Conservation (phyloP, 2,888 invertebrate genomes). For the Mesopsocus fuscifrons region DNA sequence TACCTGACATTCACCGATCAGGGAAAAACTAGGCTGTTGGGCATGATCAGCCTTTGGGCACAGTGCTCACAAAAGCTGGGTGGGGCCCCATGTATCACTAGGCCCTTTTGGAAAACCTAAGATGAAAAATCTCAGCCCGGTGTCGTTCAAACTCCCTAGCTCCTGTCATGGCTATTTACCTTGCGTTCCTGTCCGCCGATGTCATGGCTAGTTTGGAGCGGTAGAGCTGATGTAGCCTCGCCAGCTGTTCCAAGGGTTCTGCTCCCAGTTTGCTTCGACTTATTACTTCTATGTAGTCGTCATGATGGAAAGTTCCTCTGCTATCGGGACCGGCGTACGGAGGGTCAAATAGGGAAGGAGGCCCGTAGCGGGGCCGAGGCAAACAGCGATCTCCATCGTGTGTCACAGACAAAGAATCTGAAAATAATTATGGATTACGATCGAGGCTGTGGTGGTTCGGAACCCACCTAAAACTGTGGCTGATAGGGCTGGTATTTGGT, state of each 20-base stretch:
- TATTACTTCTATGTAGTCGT: conserved; percentile 32
- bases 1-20: too few relatives aligned
- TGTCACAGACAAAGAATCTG: conserved; percentile 31
- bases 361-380: conserved; percentile 27
- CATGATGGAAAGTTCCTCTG: conserved; percentile 22
- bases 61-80: too few relatives aligned
- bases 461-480: neutral
- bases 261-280: conserved; percentile 26
- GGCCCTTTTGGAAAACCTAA: too few relatives aligned
- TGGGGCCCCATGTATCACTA: too few relatives aligned
- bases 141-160: too few relatives aligned
- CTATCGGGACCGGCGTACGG: conserved; percentile 21
- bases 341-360: conserved; percentile 11
- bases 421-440: conserved; percentile 14
- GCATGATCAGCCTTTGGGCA: too few relatives aligned
- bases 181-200: conserved; percentile 19
- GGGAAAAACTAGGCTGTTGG: too few relatives aligned
- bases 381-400: conserved; percentile 47
- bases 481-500: neutral
- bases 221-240: conserved; percentile 63
- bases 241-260: conserved; percentile 48
- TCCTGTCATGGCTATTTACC: too few relatives aligned
- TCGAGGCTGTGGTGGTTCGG: too few relatives aligned
- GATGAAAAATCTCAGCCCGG: too few relatives aligned
- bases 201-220: conserved; percentile 59